These are phyloP conservation scores for Petrocephalus schoutedeni DNA, from an alignment of 2,797 vertebrate genomes.

Conservation along the genomic window DNA sequence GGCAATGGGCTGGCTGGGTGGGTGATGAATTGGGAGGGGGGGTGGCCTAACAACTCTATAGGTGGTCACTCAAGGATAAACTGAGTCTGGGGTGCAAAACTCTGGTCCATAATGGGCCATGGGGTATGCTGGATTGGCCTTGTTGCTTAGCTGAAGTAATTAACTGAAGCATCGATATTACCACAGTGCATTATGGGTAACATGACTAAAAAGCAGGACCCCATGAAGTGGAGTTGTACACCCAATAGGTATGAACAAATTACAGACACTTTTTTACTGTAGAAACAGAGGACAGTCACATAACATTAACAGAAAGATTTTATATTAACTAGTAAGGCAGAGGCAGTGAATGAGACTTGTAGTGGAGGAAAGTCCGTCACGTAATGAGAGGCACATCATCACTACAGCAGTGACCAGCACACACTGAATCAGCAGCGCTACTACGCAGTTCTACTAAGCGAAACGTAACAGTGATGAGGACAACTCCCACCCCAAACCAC, in stretches of 20 bases:
- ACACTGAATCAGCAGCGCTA: background rate
- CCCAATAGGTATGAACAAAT: background rate
- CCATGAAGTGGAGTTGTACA: background rate
- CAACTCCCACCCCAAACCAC: background rate
- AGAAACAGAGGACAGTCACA: background rate
- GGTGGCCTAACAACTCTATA: background rate
- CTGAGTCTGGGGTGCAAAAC: background rate
- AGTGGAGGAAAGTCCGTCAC: background rate
- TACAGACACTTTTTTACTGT: background rate
- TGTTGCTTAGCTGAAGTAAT: constrained; percentile 2
- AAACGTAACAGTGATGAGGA: background rate
- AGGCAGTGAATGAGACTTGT: background rate
- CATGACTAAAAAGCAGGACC: background rate
- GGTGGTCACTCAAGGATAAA: background rate
- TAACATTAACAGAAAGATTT: background rate
- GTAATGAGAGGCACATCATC: constrained; percentile 30
- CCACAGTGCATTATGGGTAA: background rate
- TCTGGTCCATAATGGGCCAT: background rate
- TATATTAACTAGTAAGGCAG: background rate
- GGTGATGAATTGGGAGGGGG: background rate
- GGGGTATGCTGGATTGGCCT: constrained; percentile 41
- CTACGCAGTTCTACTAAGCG: background rate
- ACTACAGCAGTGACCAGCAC: constrained; percentile 10
- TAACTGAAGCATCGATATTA: background rate
- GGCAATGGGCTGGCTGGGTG: background rate